These are phyloP conservation scores for Neria commutata DNA, from an alignment of 2,888 invertebrate genomes.

Conservation along the genomic window DNA sequence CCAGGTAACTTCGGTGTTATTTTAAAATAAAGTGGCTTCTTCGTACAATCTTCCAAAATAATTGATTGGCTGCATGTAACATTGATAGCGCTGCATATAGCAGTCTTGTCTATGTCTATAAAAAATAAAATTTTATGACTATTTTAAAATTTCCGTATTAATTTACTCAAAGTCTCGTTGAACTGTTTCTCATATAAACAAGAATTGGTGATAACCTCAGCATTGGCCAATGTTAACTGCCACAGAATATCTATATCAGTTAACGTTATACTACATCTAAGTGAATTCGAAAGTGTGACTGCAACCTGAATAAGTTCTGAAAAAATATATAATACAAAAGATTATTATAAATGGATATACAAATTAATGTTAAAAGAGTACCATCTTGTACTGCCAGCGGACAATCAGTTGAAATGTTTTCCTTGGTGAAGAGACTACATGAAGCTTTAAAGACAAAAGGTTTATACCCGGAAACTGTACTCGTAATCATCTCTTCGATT, in stretches of 20 bases:
- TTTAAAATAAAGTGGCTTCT: conserved; percentile 71
- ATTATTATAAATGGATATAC: too few species aligned
- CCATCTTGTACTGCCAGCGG: conserved; percentile 78
- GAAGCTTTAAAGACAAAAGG: conserved; percentile 81
- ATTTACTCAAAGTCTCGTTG: conserved; percentile 47
- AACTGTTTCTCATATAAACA: conserved; percentile 56
- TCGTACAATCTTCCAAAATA: conserved; percentile 59
- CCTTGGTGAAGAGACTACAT: conserved; percentile 73
- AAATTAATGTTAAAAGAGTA: too few species aligned
- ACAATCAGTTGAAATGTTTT: conserved; percentile 69
- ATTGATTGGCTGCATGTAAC: conserved; percentile 48
- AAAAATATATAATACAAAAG: conserved; percentile 16
- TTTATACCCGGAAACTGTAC: conserved; percentile 72
- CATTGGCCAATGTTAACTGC: conserved; percentile 59
- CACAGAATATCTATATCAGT: conserved; percentile 58
- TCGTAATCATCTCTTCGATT: conserved; percentile 78
- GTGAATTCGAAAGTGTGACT: conserved; percentile 57
- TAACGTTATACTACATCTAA: conserved; percentile 67
- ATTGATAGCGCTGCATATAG: conserved; percentile 54
- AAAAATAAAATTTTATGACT: too few species aligned
- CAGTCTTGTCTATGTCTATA: conserved; percentile 49
- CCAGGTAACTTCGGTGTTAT: conserved; percentile 78
- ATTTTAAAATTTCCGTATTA: too few species aligned
- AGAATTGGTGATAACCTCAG: conserved; percentile 60
- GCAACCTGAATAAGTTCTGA: conserved; percentile 82